Evolutionary conservation across 2,113 vertebrate genomes (phyloP).

Genomic region (Apteryx mantelli): DNA sequence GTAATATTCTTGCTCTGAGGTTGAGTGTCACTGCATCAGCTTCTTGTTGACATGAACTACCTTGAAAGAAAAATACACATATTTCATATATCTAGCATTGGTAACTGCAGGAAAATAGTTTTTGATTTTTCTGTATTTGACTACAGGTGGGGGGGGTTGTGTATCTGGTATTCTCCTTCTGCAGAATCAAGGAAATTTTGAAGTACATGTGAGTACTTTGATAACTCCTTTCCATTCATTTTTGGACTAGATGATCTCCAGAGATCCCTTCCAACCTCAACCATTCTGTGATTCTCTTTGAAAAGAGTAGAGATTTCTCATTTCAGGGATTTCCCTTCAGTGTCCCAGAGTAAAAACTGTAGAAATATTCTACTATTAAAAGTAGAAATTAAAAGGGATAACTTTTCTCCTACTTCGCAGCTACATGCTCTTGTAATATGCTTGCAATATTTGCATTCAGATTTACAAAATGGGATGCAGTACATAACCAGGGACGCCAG

Average conservation of each 20-base stretch:
- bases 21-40: accelerated
- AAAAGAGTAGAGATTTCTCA: accelerated
- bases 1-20: background rate
- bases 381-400: accelerated
- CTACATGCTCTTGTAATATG: accelerated
- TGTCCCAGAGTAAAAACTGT: accelerated
- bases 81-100: too few species aligned
- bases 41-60: background rate
- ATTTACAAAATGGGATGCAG: accelerated
- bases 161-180: background rate
- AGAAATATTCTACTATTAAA: accelerated
- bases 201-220: accelerated
- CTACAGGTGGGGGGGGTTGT: background rate
- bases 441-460: accelerated
- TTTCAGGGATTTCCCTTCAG: accelerated
- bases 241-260: too few species aligned
- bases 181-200: background rate
- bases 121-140: background rate
- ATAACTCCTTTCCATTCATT: too few species aligned
- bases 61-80: background rate
- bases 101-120: background rate
- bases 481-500: accelerated
- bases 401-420: background rate
- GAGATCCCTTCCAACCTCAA: too few species aligned
- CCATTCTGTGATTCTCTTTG: background rate